Percentiles rank a stretch among this genome's conserved stretches.
phyloP scores from a whole-genome alignment of 2,888 invertebrate species.

The Cephus sareptanus region DNA sequence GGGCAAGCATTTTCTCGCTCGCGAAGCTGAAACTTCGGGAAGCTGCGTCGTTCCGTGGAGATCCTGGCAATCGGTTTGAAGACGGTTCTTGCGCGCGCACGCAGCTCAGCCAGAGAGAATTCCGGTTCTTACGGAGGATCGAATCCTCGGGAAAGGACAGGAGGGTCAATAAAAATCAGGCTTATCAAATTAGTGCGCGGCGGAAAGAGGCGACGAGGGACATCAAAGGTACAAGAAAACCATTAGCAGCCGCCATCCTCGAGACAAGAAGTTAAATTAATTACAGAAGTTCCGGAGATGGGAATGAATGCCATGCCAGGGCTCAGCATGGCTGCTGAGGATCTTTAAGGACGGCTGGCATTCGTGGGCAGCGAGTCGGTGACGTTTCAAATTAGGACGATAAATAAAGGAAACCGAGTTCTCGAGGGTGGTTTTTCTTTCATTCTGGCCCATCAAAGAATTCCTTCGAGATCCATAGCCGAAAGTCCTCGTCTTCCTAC shows the following conservation, averaged over 20 bases:
- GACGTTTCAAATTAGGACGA: constrained; percentile 49
- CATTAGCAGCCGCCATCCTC: constrained; percentile 57
- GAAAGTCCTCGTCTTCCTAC: constrained; percentile 25
- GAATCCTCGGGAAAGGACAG: background rate
- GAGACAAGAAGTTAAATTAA: constrained; percentile 65
- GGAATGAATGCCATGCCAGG: background rate
- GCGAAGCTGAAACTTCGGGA: background rate
- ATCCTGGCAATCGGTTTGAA: too few species aligned
- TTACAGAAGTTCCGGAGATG: constrained; percentile 47
- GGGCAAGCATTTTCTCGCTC: background rate
- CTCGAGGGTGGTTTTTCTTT: constrained; percentile 16
- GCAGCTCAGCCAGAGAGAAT: background rate
- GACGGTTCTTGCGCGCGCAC: background rate
- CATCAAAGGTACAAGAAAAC: constrained; percentile 53
- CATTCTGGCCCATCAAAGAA: background rate
- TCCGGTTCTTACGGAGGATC: constrained; percentile 1
- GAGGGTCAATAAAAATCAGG: constrained; percentile 1
- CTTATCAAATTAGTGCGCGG: constrained; percentile 13
- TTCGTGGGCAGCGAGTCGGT: constrained; percentile 32
- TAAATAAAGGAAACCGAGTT: constrained; percentile 40
- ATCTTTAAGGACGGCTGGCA: constrained; percentile 14
- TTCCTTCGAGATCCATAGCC: constrained; percentile 21
- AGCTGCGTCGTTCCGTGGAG: too few species aligned
- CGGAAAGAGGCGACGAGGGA: constrained; percentile 20
- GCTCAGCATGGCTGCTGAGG: too few species aligned